Base-by-base conservation (phyloP, 30 jellyfish, hydroid and myxozoan genomes). In the Clytia hemisphaerica region DNA sequence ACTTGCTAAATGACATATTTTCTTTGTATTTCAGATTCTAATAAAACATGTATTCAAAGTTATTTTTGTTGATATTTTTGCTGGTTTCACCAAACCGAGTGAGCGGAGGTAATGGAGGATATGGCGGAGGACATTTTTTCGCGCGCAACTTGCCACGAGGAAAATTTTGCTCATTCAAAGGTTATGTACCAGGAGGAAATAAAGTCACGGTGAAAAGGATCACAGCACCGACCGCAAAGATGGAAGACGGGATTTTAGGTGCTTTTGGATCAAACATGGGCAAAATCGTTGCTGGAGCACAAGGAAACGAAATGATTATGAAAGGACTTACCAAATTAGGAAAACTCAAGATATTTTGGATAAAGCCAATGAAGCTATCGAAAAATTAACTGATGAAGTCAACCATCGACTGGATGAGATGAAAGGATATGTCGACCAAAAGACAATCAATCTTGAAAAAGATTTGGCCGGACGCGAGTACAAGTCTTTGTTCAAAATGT, bases 101-200 rank as follows among this genome's bases (percentile, higher is more conserved):
- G n/a, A n/a, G n/a, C n/a, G n/a, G n/a, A n/a, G n/a, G n/a, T n/a
- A n/a, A n/a, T n/a, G n/a, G n/a, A n/a, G n/a, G n/a, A n/a, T n/a
- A n/a, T n/a, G n/a, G n/a, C n/a, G n/a, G n/a, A n/a, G n/a, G n/a
- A n/a, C n/a, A n/a, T n/a, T n/a, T n/a, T n/a, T n/a, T n/a, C n/a
- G n/a, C n/a, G n/a, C n/a, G n/a, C n/a, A n/a, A n/a, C n/a, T n/a
- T n/a, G n/a, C n/a, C n/a, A n/a, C n/a, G n/a, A n/a, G n/a, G n/a
- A n/a, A n/a, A n/a, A n/a, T n/a, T 37, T 9, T 67, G 79, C 48
- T 25, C 68, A 21, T 40, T 44, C 79, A 42, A 40, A 45, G 79
- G 79, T 10, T 67, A 67, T 50, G 31, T 24, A 21, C 79, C 79
- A 9, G 79, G 79, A 7, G 79, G 79, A 6, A 67, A 67, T 4